These are phyloP conservation scores for Anguilla pacifica DNA, from an alignment of 2,797 vertebrate genomes.

Conservation along the genomic window DNA sequence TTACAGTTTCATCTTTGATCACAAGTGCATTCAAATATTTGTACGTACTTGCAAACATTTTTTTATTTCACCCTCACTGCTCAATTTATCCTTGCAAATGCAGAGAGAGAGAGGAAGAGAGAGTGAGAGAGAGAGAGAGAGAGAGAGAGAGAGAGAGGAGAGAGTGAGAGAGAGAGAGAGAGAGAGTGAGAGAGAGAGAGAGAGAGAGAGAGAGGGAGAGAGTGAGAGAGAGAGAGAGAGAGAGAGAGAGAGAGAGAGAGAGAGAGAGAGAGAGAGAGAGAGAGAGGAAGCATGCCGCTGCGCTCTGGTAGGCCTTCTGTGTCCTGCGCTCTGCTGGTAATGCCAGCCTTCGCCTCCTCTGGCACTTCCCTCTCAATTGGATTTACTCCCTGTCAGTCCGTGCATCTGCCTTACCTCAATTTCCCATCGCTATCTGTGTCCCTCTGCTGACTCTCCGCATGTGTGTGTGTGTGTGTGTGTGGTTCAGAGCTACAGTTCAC, in stretches of 20 bases:
- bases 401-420: constrained; percentile 68
- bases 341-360: constrained; percentile 41
- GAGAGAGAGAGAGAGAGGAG: not conserved
- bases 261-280: not conserved
- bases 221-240: not conserved
- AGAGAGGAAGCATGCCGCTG: not conserved
- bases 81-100: constrained; percentile 17
- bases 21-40: not conserved
- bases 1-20: not conserved
- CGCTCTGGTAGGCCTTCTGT: constrained; percentile 16
- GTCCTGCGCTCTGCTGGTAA: not conserved
- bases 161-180: not conserved
- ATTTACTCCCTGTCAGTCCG: constrained; percentile 63
- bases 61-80: not conserved
- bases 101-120: constrained; percentile 15
- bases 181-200: not conserved
- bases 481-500: not conserved
- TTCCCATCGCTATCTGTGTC: constrained; percentile 24
- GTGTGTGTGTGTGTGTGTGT: constrained; percentile 35
- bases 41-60: not conserved
- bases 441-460: not conserved
- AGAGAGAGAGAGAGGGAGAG: no score
- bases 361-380: constrained; percentile 66
- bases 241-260: no score
- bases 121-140: no score